Conservation (phyloP, 1,140 invertebrate genomes). For the Oryctes rhinoceros region DNA sequence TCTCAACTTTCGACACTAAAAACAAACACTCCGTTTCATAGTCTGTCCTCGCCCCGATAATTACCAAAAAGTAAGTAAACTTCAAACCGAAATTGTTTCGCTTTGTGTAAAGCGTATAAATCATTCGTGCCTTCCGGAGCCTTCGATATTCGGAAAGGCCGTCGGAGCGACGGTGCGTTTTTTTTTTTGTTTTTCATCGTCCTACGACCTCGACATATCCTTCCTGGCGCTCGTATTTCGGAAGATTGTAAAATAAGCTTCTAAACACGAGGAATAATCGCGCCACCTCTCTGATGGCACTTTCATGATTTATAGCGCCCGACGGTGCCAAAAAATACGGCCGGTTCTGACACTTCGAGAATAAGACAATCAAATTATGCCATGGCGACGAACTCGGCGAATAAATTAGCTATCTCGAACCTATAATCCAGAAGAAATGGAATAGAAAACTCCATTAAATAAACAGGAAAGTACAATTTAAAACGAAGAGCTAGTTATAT, state of each 20-base stretch:
- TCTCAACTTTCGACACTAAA: constrained; percentile 8
- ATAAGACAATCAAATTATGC: constrained; percentile 11
- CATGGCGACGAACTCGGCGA: neutral
- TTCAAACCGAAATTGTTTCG: neutral
- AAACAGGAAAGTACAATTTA: neutral
- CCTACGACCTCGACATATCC: neutral
- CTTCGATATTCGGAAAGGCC: neutral
- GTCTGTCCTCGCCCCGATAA: neutral
- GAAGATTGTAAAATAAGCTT: neutral
- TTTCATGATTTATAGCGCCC: neutral
- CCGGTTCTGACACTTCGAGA: neutral
- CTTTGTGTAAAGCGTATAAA: constrained; percentile 5
- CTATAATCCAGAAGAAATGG: neutral
- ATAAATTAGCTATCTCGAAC: neutral
- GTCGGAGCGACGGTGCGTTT: neutral
- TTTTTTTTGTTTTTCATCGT: neutral
- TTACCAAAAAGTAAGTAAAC: constrained; percentile 7
- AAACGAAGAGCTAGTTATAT: too few relatives aligned
- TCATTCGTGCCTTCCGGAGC: neutral
- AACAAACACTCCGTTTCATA: neutral
- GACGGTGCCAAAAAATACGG: neutral
- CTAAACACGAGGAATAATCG: neutral
- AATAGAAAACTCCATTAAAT: neutral
- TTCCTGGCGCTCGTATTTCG: neutral
- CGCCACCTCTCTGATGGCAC: neutral